Base-by-base conservation (phyloP, 2,113 vertebrate genomes). In the Anolis carolinensis region DNA sequence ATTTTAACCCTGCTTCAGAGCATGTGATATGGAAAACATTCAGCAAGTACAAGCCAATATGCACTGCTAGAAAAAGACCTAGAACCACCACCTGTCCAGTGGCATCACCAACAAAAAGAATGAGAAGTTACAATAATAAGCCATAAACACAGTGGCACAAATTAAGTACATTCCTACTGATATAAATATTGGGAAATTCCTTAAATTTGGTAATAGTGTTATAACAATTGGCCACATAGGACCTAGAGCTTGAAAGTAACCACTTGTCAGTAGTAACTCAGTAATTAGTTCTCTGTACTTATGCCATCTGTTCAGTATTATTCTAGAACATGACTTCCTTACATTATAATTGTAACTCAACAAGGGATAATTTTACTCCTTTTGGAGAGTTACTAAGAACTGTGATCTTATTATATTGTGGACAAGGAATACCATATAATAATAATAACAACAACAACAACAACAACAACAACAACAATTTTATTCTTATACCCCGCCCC, bases 101-200 rank as follows among this genome's bases (percentile, higher is more conserved):
- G 23, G 18, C 10, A 16, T 44, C 0, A 44, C 39, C 39, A 0
- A 36, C 39, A 34, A 59, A 0, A 0, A 27, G 0, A 1, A 63
- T 30, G 63, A 62, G 11, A 84, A 18, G 27, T 4, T 44, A 50
- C 5, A 59, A 76, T 39, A 18, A 32, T 59, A 71, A 0, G 30
- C 25, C 65, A 67, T 67, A 8, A 9, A 83, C 25, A 50, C 7
- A 39, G 34, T 50, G 65, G 75, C 13, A 18, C 75, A 55, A 52
- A 18, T 30, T 30, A 50, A 5, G 48, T 30, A 48, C 27, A 23
- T 5, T 55, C 39, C 44, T 10, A 48, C 23, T n/a, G 50, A 76
- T 30, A n/a, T 52, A 11, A 13, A 13, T 55, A 14, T 55, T 77
- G 8, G 27, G 50, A 77, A 32, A 20, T 78, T 18, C 34, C 71